These are phyloP conservation scores for Rhodophaea formosa DNA, from an alignment of 2,888 invertebrate species.

Conservation along the genomic window DNA sequence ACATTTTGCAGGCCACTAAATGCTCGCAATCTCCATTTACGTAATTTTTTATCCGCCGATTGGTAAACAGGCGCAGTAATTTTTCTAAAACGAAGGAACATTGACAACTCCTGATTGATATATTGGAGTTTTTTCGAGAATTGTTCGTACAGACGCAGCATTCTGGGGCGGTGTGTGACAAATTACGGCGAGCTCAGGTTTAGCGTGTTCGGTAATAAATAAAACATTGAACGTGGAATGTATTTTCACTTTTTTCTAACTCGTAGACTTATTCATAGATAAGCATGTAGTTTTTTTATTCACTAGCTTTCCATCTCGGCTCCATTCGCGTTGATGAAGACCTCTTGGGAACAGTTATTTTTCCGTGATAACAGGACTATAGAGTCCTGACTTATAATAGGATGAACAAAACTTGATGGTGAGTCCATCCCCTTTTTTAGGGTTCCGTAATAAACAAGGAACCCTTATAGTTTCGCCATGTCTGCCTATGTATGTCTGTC, in stretches of 20 bases:
- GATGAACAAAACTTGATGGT: too few species aligned
- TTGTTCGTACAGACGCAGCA: conserved; percentile 20
- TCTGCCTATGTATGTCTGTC: too few species aligned
- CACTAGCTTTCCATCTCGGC: too few species aligned
- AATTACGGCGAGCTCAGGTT: conserved; percentile 14
- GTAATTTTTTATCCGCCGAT: conserved; percentile 12
- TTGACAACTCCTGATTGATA: conserved; percentile 38
- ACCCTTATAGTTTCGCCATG: too few species aligned
- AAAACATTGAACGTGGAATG: conserved; percentile 10
- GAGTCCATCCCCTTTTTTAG: too few species aligned
- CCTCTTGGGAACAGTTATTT: too few species aligned
- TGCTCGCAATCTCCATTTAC: background rate
- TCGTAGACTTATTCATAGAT: conserved; percentile 3
- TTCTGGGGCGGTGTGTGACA: conserved; percentile 16
- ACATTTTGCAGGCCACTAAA: too few species aligned
- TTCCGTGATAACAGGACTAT: too few species aligned
- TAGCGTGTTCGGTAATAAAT: conserved; percentile 8
- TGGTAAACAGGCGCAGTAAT: conserved; percentile 24
- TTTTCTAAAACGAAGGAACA: conserved; percentile 32
- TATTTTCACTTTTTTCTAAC: conserved; percentile 11
- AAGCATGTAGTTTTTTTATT: too few species aligned
- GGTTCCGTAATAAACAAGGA: too few species aligned
- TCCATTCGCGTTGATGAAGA: too few species aligned
- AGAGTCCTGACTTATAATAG: too few species aligned
- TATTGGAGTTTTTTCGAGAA: conserved; percentile 30